Evolutionary conservation across 2,888 invertebrate genomes (phyloP).

Genomic region (Autographa gamma): DNA sequence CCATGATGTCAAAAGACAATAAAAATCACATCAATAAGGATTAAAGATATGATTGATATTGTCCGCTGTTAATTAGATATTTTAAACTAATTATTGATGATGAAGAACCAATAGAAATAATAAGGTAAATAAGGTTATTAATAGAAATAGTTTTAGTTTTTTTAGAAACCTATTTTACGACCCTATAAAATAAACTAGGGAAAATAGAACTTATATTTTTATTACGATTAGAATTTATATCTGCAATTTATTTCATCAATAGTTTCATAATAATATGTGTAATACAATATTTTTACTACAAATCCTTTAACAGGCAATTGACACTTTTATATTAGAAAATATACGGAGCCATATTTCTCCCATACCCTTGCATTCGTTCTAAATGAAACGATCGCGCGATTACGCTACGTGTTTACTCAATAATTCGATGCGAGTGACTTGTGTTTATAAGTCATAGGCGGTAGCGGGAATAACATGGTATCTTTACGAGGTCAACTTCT

Average conservation of each 20-base stretch:
- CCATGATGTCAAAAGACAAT: background rate
- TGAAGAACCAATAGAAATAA: no score
- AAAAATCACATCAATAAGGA: background rate
- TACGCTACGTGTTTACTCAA: constrained; percentile 87
- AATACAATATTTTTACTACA: constrained; percentile 56
- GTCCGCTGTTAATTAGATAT: background rate
- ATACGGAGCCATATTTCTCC: constrained; percentile 78
- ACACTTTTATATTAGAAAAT: constrained; percentile 77
- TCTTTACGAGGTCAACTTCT: background rate
- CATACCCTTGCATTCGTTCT: constrained; percentile 80
- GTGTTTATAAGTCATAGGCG: constrained; percentile 59
- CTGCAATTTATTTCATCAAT: background rate
- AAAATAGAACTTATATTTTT: background rate
- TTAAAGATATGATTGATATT: background rate
- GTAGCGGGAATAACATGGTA: constrained; percentile 50
- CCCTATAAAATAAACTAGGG: background rate
- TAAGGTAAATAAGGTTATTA: no score
- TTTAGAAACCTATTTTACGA: no score
- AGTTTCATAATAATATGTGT: constrained; percentile 17
- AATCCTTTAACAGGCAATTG: constrained; percentile 76
- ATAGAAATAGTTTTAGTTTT: no score
- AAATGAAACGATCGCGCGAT: constrained; percentile 84
- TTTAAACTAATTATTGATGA: background rate
- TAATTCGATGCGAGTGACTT: constrained; percentile 84
- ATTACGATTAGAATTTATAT: background rate